Evolutionary conservation across 1,140 invertebrate genomes (phyloP).

Genomic region (Temnothorax longispinosus): DNA sequence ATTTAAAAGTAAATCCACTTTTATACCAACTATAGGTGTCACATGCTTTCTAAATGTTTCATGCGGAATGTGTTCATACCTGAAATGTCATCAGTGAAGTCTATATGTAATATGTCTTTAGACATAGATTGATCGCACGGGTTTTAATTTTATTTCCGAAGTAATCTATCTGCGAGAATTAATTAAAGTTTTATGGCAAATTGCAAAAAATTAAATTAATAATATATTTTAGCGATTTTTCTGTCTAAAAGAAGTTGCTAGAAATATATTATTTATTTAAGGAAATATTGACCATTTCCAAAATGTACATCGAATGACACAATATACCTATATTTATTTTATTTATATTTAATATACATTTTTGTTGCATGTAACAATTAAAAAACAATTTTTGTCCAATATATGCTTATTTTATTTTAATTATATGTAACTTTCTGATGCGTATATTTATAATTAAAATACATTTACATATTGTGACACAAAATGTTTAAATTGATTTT

Average conservation of each 20-base stretch:
- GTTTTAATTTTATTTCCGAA: conserved; percentile 16
- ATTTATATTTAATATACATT: background rate
- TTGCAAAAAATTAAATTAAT: conserved; percentile 4
- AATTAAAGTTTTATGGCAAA: background rate
- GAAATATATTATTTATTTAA: background rate
- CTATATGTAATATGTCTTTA: background rate
- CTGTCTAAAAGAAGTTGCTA: background rate
- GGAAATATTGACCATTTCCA: background rate
- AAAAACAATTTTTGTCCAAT: background rate
- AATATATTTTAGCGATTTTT: background rate
- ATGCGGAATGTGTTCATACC: background rate
- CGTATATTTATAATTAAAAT: background rate
- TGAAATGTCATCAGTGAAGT: background rate
- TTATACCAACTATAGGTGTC: background rate
- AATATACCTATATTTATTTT: background rate
- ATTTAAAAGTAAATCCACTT: conserved; percentile 39
- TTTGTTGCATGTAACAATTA: background rate
- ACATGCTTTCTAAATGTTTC: conserved; percentile 12
- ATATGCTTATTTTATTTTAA: background rate
- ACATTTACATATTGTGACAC: background rate
- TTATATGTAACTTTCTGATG: background rate
- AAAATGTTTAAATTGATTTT: background rate
- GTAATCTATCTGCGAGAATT: background rate
- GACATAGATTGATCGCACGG: conserved; percentile 17
- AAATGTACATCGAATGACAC: background rate